Evolutionary conservation across 2,797 vertebrate genomes (phyloP).

Genomic region (Crotalus adamanteus): DNA sequence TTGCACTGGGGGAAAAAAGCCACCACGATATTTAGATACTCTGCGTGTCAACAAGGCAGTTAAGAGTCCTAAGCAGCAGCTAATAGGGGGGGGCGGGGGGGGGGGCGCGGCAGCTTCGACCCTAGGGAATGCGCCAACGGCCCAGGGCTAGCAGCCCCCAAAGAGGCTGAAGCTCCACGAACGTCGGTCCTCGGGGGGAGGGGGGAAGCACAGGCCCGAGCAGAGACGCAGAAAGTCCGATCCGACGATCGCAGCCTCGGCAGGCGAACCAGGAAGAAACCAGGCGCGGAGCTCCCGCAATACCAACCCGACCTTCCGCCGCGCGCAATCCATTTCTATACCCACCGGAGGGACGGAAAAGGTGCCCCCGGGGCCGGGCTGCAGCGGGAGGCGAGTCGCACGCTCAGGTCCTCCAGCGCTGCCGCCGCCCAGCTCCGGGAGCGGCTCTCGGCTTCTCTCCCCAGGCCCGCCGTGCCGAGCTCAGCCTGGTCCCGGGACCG

Average conservation of each 20-base stretch:
- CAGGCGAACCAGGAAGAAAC: neutral
- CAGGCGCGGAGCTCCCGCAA: neutral
- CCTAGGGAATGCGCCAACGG: neutral
- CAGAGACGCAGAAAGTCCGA: neutral
- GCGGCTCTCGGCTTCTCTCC: constrained; percentile 41
- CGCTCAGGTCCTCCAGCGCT: constrained; percentile 40
- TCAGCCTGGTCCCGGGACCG: constrained; percentile 52
- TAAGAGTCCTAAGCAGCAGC: neutral
- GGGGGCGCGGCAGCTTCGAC: neutral
- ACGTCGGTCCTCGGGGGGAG: neutral
- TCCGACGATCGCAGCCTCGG: neutral
- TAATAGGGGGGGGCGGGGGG: neutral
- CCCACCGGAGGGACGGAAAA: constrained; percentile 66
- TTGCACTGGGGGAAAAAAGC: neutral
- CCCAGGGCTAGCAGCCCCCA: neutral
- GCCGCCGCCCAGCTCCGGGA: constrained; percentile 46
- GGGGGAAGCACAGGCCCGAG: neutral
- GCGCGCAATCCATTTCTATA: constrained; percentile 1
- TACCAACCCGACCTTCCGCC: neutral
- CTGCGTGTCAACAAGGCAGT: neutral
- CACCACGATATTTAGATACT: neutral
- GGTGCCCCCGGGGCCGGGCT: constrained; percentile 51
- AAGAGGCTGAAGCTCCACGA: neutral
- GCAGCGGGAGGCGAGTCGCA: constrained; percentile 18
- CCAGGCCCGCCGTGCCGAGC: constrained; percentile 59